phyloP scores from a whole-genome alignment of 2,888 invertebrate species.

The Oxyteleia sp. region DNA sequence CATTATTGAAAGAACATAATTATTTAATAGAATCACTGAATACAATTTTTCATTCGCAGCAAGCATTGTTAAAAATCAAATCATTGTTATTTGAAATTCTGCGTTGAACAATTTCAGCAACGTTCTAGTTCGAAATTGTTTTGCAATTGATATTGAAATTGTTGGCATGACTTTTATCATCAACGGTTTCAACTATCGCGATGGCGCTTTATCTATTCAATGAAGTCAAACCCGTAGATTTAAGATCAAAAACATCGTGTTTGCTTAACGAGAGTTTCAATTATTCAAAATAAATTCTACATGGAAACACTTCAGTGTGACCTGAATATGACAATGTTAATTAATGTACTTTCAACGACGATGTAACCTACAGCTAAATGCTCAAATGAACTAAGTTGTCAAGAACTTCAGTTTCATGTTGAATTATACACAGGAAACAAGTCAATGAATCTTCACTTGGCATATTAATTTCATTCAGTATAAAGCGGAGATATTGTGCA shows the following conservation, averaged over 20 bases:
- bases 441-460: constrained; percentile 60
- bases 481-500: constrained; percentile 1
- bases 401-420: constrained; percentile 62
- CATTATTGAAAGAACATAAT: constrained; percentile 45
- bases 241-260: constrained; percentile 38
- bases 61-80: constrained; percentile 2
- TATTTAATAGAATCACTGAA: constrained; percentile 14
- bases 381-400: constrained; percentile 70
- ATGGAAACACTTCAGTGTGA: constrained; percentile 35
- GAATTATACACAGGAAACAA: constrained; percentile 66
- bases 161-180: constrained; percentile 3
- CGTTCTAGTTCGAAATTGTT: background rate
- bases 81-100: background rate
- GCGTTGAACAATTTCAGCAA: background rate
- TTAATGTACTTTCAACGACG: constrained; percentile 60
- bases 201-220: background rate
- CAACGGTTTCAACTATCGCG: background rate
- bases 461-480: constrained; percentile 52
- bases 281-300: constrained; percentile 57
- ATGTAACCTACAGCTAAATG: constrained; percentile 66
- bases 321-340: constrained; percentile 63
- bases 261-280: constrained; percentile 36
- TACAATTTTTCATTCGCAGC: background rate
- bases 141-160: background rate
- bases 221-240: constrained; percentile 22